Evolutionary conservation across 2,797 vertebrate species (phyloP), one percentile per base, ranked within the genome.

Genomic region (Holocentrus rufus): DNA sequence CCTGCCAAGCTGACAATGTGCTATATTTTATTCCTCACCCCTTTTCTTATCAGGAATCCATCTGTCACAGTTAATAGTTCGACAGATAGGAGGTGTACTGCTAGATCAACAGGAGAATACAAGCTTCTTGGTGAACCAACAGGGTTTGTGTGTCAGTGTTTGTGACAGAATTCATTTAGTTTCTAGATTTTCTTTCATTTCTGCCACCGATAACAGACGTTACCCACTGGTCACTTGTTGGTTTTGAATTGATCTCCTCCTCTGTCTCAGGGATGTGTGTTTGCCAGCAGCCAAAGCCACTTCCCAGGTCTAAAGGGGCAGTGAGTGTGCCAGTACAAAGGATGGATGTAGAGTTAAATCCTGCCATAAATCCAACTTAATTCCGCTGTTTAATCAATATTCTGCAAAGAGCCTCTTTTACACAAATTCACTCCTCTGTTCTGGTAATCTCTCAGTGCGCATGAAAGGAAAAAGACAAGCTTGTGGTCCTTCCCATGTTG

Each of bases 371-470:
- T 87, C 79, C 84, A 68, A 77, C 63, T 82, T 85, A 87, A 89
- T 85, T 79, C 76, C 72, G 74, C 57, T 69, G 66, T 80, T 69
- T 72, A 69, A 90, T 90, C 87, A 85, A 83, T 82, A 86, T 83
- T 82, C 79, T 63, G 55, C 73, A 30, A 63, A 74, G 53, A 62
- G 50, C 36, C 53, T 66, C 53, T 76, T 72, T 73, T 44, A 69
- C 58, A 59, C 71, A 80, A 59, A 83, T 82, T 77, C 79, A 57
- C 65, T 62, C 39, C 67, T 87, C 63, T 71, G 59, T 73, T 76
- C 64, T 60, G 57, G 58, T 79, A 79, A 81, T 72, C 72, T 81
- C 68, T 68, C 60, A 54, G 68, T 56, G 58, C 36, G 39, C 47
- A 69, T 76, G 71, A 74, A 39, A 69, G 59, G 20, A 50, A 69